Evolutionary conservation across 1,140 invertebrate genomes (phyloP).

Genomic region (Pantala flavescens): DNA sequence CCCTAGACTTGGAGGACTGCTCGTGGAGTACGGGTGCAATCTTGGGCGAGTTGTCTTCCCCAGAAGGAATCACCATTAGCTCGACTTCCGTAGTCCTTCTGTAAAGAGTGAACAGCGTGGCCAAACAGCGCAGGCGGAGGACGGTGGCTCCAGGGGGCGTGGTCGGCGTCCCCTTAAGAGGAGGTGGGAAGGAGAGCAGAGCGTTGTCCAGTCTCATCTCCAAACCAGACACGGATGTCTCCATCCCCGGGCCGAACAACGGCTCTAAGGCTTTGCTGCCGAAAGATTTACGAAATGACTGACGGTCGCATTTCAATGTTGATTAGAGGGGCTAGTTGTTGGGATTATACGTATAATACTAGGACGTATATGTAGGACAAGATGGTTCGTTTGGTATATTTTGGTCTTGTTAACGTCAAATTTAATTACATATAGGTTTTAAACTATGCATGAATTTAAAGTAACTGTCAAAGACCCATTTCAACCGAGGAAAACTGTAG

Average conservation of each 20-base stretch:
- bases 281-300: no score
- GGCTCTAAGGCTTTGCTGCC: background rate
- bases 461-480: no score
- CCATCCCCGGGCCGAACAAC: background rate
- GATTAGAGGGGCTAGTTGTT: no score
- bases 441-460: no score
- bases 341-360: no score
- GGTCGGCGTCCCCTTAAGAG: background rate
- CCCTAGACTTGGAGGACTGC: background rate
- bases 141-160: background rate
- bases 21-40: background rate
- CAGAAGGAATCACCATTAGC: background rate
- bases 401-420: no score
- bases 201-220: background rate
- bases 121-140: slow-evolving; percentile 35
- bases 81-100: slow-evolving; percentile 29
- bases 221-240: background rate
- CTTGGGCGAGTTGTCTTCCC: background rate
- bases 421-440: no score
- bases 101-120: slow-evolving; percentile 36
- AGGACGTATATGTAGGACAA: no score
- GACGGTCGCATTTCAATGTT: no score
- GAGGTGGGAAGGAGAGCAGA: background rate
- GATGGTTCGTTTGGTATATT: no score
- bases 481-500: no score